Base-by-base conservation (phyloP, 2,888 invertebrate species). In the Protodeltote pygarga region DNA sequence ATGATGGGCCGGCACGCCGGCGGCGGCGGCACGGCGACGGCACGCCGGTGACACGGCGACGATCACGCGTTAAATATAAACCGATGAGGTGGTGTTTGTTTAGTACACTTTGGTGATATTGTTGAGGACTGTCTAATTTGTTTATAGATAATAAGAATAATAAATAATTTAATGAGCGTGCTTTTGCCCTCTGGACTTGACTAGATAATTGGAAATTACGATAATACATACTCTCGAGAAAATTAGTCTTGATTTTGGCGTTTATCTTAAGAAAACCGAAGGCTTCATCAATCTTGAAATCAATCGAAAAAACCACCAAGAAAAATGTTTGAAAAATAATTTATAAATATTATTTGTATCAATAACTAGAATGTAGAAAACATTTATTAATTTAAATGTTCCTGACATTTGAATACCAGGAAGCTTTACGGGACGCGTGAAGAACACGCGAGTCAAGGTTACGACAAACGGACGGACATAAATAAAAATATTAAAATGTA, bases 41-140 rank as follows among this genome's bases (percentile, higher is more conserved):
- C 47, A 42, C 53, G 54, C 50, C 45, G 60, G 25, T 55, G 52
- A 28, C 28, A 35, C 29, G 33, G 31, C 50, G 57, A 28, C 67
- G 67, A 50, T 44, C 33, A 13, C 13, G 20, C 40, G 52, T 24
- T 64, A 65, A 62, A 68, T 65, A 59, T 67, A 67, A 61, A 51
- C 66, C 24, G 55, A 57, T 66, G 67, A 63, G 47, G 45, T 48
- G 49, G 19, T 40, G 53, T 58, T 45, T 52, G 50, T 37, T 60
- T 19, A 34, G 40, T 14, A 32, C 24, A 37, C 35, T 34, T 20
- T 25, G 14, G 25, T 61, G 54, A 59, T 59, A 39, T 32, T 27
- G 57, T 58, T 60, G 57, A 58, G 37, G 53, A 58, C 47, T 38
- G 17, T 25, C 48, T 41, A 31, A 33, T 23, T 31, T 16, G 23